Evolutionary conservation across 2,113 vertebrate species (phyloP).

Genomic region (Abramis brama): DNA sequence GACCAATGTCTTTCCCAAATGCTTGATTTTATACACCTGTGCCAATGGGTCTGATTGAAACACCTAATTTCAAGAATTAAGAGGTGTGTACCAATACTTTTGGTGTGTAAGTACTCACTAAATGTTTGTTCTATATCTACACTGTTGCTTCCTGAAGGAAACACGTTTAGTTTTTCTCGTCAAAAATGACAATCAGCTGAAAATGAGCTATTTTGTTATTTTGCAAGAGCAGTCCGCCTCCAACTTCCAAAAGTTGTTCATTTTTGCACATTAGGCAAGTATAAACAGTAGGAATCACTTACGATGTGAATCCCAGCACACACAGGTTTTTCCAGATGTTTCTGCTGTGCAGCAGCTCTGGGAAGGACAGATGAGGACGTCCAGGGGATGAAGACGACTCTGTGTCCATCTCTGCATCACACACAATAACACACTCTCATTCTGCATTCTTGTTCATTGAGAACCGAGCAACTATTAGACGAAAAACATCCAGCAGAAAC

Average conservation of each 20-base stretch:
- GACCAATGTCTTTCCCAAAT: no score
- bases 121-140: no score
- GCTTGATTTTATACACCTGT: no score
- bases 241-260: background rate
- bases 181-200: no score
- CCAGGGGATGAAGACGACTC: conserved; percentile 68
- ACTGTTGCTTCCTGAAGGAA: no score
- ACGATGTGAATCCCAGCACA: conserved; percentile 90
- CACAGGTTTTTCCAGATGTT: conserved; percentile 92
- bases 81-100: no score
- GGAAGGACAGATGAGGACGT: conserved; percentile 76
- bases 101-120: no score
- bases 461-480: background rate
- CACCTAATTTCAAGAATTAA: no score
- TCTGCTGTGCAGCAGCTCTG: conserved; percentile 82
- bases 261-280: background rate
- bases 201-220: background rate
- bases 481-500: background rate
- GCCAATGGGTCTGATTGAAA: no score
- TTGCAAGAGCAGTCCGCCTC: background rate
- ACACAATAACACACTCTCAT: conserved; percentile 28
- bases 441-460: background rate
- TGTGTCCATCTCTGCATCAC: conserved; percentile 79
- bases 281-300: conserved; percentile 63
- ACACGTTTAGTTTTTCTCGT: no score